Percentiles rank a stretch among this genome's conserved stretches.
These are phyloP conservation scores for Quadriops clusia DNA, from an alignment of 2,888 invertebrate genomes.

Conservation along the genomic window DNA sequence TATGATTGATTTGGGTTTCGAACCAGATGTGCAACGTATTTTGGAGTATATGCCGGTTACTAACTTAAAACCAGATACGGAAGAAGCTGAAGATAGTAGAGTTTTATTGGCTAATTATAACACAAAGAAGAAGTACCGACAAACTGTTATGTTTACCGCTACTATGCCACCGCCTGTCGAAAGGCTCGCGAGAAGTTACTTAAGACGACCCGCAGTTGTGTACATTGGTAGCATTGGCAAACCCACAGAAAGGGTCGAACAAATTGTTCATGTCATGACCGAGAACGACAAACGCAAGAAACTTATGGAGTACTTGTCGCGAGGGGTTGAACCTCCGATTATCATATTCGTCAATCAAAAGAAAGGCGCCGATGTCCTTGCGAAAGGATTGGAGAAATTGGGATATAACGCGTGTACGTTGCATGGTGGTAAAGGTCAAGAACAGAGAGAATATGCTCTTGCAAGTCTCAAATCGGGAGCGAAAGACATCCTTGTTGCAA, in stretches of 20 bases:
- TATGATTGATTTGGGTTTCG: constrained; percentile 99
- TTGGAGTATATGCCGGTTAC: constrained; percentile 96
- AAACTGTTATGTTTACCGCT: constrained; percentile 99
- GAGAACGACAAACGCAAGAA: constrained; percentile 95
- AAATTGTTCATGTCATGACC: constrained; percentile 89
- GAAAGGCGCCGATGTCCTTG: constrained; percentile 96
- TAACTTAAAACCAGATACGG: constrained; percentile 94
- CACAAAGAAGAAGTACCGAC: constrained; percentile 92
- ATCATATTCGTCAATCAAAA: constrained; percentile 99
- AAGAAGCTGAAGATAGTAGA: constrained; percentile 83
- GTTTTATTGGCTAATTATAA: constrained; percentile 73
- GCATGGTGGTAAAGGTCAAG: constrained; percentile 99
- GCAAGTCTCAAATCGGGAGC: constrained; percentile 91
- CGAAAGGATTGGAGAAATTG: constrained; percentile 92
- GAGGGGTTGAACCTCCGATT: constrained; percentile 90
- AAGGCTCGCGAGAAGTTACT: constrained; percentile 84
- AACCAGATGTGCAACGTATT: constrained; percentile 95
- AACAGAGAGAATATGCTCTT: constrained; percentile 96
- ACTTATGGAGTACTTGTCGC: constrained; percentile 81
- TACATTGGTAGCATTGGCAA: constrained; percentile 90
- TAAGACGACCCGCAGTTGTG: constrained; percentile 92
- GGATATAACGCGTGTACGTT: constrained; percentile 94
- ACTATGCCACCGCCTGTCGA: constrained; percentile 99
- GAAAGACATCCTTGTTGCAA: constrained; percentile 97
- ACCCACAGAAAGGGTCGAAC: constrained; percentile 95